These are phyloP conservation scores for Phocoena sinus DNA, from an alignment of 2,113 vertebrate species.

Conservation along the genomic window DNA sequence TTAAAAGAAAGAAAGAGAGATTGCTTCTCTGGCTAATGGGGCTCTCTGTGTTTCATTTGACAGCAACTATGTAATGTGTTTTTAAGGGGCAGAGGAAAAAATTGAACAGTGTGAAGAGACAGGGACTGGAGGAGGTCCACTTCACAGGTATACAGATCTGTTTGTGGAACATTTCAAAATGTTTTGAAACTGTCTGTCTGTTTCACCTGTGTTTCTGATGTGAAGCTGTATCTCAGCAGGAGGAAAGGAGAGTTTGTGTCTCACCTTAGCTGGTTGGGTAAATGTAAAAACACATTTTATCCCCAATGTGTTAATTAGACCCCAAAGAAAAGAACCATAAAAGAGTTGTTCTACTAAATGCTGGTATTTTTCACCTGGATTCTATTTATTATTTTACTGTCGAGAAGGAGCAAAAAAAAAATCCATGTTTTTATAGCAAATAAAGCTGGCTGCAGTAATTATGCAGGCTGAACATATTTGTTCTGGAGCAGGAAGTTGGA, in stretches of 20 bases:
- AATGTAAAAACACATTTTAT: conserved; percentile 27
- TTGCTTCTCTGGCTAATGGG: neutral
- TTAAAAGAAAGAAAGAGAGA: conserved; percentile 26
- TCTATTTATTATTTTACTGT: conserved; percentile 73
- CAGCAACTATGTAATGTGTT: neutral
- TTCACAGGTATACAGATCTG: neutral
- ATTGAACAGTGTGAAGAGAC: neutral
- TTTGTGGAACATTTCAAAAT: neutral
- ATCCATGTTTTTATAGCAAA: conserved; percentile 66
- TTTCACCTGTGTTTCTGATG: neutral
- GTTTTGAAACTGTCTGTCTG: neutral
- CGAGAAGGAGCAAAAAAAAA: conserved; percentile 50
- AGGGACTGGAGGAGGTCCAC: neutral
- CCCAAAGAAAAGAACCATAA: conserved; percentile 61
- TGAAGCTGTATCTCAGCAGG: neutral
- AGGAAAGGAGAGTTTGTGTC: neutral
- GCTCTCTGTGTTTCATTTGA: conserved; percentile 12
- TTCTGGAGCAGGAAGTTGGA: conserved; percentile 49
- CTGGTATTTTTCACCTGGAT: conserved; percentile 70
- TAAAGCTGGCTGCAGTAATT: conserved; percentile 47
- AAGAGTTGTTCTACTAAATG: conserved; percentile 69
- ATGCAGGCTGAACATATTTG: conserved; percentile 65
- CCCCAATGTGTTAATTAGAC: conserved; percentile 60
- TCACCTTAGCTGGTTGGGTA: neutral
- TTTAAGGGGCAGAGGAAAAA: neutral